Evolutionary conservation across 1,140 invertebrate genomes (phyloP), one percentile per base, ranked within the genome.

Genomic region (Drosophila ironensis): DNA sequence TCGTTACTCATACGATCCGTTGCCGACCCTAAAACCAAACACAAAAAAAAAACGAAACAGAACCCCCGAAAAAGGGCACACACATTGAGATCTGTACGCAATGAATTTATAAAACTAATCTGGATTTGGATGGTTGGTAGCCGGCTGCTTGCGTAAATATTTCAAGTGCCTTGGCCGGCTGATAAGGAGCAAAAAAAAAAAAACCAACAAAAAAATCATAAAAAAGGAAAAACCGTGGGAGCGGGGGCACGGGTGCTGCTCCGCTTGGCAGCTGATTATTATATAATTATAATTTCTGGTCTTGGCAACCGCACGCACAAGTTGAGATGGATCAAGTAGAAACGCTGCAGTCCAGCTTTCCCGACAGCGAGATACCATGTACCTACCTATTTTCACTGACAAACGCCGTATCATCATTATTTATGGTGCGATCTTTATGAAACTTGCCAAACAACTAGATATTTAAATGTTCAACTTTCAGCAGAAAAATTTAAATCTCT

Each of bases 1-100:
- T 53, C 40, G 64, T 71, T 71, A 71, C 66, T 71, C 66, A 71
- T 71, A 71, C 67, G 67, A 53, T 60, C 66, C 54, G 66, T 71
- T 70, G 67, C 67, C 27, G 66, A 41, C 66, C 53, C 14, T 12
- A 17, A 6, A 4, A 12, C 5, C 64, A 70, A 41, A 41, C 68
- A 41, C 20, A 27, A 12, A 44, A 44, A 9, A 12, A 19, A 8
- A 6, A 7, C 7, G 5, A 12, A 5, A 14, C 3, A 2, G 12
- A 25, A 7, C 0, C 12, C 3, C 0, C 12, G 2, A 16, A 30
- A 27, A 11, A 37, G 24, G n/a, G 3, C n/a, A 9, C 6, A 61
- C 41, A 19, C 67, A 69, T 50, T 30, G 27, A 60, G 66, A 66
- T 56, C 61, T 42, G 42, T 46, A 59, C 56, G 33, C 25, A 17